Evolutionary conservation across 2,888 invertebrate genomes (phyloP), one percentile per base, ranked within the genome.

Genomic region (Endotricha flammealis): DNA sequence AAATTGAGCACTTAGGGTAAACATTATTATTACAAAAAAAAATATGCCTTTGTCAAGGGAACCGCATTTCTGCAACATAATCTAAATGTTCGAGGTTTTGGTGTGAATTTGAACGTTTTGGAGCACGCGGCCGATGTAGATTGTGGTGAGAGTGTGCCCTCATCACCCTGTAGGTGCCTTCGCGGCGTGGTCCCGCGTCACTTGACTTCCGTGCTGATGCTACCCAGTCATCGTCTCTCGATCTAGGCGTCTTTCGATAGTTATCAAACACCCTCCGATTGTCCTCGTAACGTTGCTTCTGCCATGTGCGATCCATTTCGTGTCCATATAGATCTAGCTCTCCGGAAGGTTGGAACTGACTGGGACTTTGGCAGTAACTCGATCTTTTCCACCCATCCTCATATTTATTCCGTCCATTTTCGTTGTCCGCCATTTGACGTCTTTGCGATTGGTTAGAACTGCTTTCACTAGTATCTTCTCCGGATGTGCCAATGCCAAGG

Each of bases 381-480:
- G 91, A 90, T 41, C 90, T 86, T 42, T 91, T 88, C 92, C 93
- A 93, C 0, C 91, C 91, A 29, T 91, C 90, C 39, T 91, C 90
- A 51, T 92, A 92, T 38, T 89, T 88, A 45, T 79, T 80, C 29
- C 89, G 83, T 9, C 88, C 86, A 10, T 86, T 86, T 12, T 88
- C 88, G 36, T 90, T 89, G 23, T 91, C 91, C 4, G 78, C 68
- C 1, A 88, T 83, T 52, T 90, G 89, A 2, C 90, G 81, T 6
- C 91, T 88, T 59, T 92, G 91, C 0, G 92, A 92, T 57, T 91
- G 91, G 56, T 92, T 92, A 0, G 93, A 92, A 50, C 93, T 93
- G 47, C 92, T 92, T 67, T 95, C 94, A 45, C 93, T 94, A 0
- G 94, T 94, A 53, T 95, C 94, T 62, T 95, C 95, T 8, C 94